phyloP scores from a whole-genome alignment of 2,113 vertebrate genomes.

The Pelobates fuscus region DNA sequence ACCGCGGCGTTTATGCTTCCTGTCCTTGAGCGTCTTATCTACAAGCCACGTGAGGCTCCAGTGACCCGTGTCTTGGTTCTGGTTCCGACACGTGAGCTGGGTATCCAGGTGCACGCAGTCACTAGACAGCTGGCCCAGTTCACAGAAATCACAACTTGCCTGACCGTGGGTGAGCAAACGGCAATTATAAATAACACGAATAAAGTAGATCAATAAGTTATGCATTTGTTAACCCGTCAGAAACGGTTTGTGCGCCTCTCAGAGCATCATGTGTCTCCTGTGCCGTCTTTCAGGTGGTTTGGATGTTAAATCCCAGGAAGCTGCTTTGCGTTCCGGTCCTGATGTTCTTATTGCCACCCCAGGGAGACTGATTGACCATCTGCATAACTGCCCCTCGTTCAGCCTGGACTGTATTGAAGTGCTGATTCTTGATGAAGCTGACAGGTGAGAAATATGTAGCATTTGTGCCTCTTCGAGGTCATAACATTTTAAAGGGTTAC shows the following conservation, averaged over 20 bases:
- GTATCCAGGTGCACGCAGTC: constrained; percentile 94
- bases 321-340: constrained; percentile 82
- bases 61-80: constrained; percentile 89
- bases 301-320: constrained; percentile 94
- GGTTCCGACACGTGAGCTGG: constrained; percentile 92
- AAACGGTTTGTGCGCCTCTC: too few species aligned
- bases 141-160: constrained; percentile 83
- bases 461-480: too few species aligned
- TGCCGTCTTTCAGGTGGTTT: constrained; percentile 77
- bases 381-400: constrained; percentile 96
- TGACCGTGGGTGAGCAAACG: constrained; percentile 85
- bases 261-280: neutral
- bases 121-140: constrained; percentile 91
- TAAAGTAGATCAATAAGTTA: neutral
- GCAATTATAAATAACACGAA: neutral
- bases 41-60: constrained; percentile 88
- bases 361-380: constrained; percentile 91
- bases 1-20: constrained; percentile 95
- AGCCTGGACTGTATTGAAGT: constrained; percentile 90
- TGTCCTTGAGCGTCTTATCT: constrained; percentile 90
- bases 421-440: constrained; percentile 94
- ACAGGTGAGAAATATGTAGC: constrained; percentile 72
- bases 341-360: constrained; percentile 95
- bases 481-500: too few species aligned
- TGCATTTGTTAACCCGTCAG: neutral